Conservation (phyloP, 2,888 invertebrate genomes). For the Lordiphosa fenestrarum region DNA sequence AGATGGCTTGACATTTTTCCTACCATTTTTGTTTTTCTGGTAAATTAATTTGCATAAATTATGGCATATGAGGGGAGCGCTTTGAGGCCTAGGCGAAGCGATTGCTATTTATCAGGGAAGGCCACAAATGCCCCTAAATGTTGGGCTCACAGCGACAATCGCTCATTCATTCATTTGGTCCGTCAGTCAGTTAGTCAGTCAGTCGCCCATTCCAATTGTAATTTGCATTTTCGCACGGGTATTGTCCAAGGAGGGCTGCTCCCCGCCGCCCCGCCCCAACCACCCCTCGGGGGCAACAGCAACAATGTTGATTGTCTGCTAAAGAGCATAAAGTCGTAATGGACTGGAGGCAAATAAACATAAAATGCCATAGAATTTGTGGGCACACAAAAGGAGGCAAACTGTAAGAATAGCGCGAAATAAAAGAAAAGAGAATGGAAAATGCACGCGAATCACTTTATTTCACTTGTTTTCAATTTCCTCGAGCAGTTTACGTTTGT, state of each 20-base stretch:
- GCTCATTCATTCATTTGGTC: slow-evolving; percentile 44
- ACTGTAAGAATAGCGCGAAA: slow-evolving; percentile 19
- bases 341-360: slow-evolving; percentile 73
- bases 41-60: slow-evolving; percentile 74
- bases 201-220: slow-evolving; percentile 45
- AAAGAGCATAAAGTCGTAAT: slow-evolving; percentile 74
- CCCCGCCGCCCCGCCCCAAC: slow-evolving; percentile 1
- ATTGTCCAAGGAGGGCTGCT: slow-evolving; percentile 39
- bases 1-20: slow-evolving; percentile 21
- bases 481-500: slow-evolving; percentile 28
- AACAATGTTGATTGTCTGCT: slow-evolving; percentile 72
- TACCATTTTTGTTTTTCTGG: slow-evolving; percentile 23
- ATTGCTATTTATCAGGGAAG: slow-evolving; percentile 56
- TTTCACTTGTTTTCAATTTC: slow-evolving; percentile 74
- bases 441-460: slow-evolving; percentile 76
- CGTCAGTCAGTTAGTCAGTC: slow-evolving; percentile 41
- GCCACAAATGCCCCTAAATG: slow-evolving; percentile 44
- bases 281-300: slow-evolving; percentile 22
- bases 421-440: slow-evolving; percentile 39
- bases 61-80: slow-evolving; percentile 59
- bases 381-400: slow-evolving; percentile 57
- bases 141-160: slow-evolving; percentile 43
- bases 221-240: slow-evolving; percentile 73
- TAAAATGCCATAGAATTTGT: slow-evolving; percentile 69
- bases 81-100: slow-evolving; percentile 55